These are phyloP conservation scores for Ctenicera cuprea DNA, from an alignment of 2,888 invertebrate species.

Conservation along the genomic window DNA sequence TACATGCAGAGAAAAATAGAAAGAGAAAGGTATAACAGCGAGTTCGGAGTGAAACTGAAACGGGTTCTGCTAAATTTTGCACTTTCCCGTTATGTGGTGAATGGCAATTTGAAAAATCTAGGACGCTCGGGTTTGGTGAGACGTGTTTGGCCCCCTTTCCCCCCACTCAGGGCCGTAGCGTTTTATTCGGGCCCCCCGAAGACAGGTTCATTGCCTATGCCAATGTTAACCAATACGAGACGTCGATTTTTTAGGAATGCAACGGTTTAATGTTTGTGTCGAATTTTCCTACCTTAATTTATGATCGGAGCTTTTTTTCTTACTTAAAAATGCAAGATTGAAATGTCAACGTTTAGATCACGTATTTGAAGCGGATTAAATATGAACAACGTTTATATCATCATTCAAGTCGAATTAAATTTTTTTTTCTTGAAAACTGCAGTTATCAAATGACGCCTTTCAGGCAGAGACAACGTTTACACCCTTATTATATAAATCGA, in stretches of 20 bases:
- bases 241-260: slow-evolving; percentile 13
- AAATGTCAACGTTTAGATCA: not conserved
- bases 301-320: not conserved
- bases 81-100: slow-evolving; percentile 60
- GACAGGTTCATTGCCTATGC: slow-evolving; percentile 56
- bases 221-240: slow-evolving; percentile 42
- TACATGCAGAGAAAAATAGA: slow-evolving; percentile 47
- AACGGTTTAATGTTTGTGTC: slow-evolving; percentile 6
- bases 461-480: too few relatives aligned
- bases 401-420: too few relatives aligned
- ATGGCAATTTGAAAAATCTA: slow-evolving; percentile 60
- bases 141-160: slow-evolving; percentile 53
- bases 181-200: slow-evolving; percentile 37
- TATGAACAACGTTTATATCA: too few relatives aligned
- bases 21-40: slow-evolving; percentile 53
- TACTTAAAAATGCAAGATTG: not conserved
- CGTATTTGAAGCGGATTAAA: too few relatives aligned
- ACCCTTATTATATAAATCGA: too few relatives aligned
- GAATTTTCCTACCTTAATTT: slow-evolving; percentile 4
- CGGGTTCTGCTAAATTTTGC: slow-evolving; percentile 60
- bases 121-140: slow-evolving; percentile 57
- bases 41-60: slow-evolving; percentile 56
- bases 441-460: too few relatives aligned
- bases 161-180: slow-evolving; percentile 32
- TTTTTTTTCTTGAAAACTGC: too few relatives aligned